These are phyloP conservation scores for Papilio demoleus DNA, from an alignment of 2,888 invertebrate genomes.

Conservation along the genomic window DNA sequence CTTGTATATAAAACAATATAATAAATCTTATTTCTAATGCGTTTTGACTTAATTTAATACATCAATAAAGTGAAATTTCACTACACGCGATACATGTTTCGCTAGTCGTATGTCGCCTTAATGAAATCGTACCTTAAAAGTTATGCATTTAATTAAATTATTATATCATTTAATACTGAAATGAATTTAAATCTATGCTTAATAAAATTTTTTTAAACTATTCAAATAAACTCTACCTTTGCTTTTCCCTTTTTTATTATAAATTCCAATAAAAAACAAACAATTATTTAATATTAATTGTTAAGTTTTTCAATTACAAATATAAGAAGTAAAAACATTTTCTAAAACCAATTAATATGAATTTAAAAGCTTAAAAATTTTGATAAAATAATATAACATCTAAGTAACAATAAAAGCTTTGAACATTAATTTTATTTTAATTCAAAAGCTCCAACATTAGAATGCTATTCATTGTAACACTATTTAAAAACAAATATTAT, in stretches of 20 bases:
- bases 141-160: slow-evolving; percentile 12
- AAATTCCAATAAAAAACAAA: slow-evolving; percentile 3
- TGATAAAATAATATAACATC: no score
- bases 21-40: slow-evolving; percentile 28
- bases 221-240: neutral
- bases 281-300: neutral
- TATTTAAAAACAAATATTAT: no score
- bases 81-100: no score
- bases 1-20: slow-evolving; percentile 46
- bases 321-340: neutral
- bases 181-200: slow-evolving; percentile 35
- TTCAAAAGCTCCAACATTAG: no score
- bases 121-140: slow-evolving; percentile 23
- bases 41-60: slow-evolving; percentile 24
- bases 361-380: no score
- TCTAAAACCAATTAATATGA: neutral
- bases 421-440: no score
- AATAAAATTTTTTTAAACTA: neutral
- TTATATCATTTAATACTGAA: slow-evolving; percentile 22
- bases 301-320: neutral
- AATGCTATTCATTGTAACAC: no score
- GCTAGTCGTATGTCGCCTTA: neutral
- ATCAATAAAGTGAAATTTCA: no score
- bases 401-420: no score
- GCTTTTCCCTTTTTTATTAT: slow-evolving; percentile 13